These are phyloP conservation scores for Nineta flava DNA, from an alignment of 2,888 invertebrate genomes.

Conservation along the genomic window DNA sequence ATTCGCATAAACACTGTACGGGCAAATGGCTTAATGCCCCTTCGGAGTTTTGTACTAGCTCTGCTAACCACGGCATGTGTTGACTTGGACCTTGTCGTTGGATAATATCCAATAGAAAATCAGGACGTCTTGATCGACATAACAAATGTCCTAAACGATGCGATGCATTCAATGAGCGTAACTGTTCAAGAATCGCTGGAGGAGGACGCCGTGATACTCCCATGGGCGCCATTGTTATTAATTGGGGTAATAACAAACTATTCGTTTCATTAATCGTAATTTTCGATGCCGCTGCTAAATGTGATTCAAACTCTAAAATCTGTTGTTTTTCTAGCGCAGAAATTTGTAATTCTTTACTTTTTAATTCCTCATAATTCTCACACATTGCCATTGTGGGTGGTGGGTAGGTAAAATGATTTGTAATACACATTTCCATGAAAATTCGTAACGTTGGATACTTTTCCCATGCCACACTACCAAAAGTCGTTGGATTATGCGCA, in stretches of 20 bases:
- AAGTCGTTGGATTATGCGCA: conserved; percentile 80
- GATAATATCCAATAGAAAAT: conserved; percentile 83
- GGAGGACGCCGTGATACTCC: conserved; percentile 7
- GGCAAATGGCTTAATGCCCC: conserved; percentile 77
- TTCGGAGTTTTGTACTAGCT: conserved; percentile 82
- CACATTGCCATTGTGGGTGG: conserved; percentile 46
- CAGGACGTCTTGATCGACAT: conserved; percentile 78
- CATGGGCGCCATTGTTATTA: conserved; percentile 7
- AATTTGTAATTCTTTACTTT: conserved; percentile 49
- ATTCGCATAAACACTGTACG: conserved; percentile 95
- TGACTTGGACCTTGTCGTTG: conserved; percentile 51
- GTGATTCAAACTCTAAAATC: conserved; percentile 78
- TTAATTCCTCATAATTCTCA: conserved; percentile 40
- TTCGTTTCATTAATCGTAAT: conserved; percentile 79
- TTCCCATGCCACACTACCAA: conserved; percentile 77
- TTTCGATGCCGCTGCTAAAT: conserved; percentile 78
- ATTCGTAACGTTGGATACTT: conserved; percentile 80
- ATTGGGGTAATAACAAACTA: conserved; percentile 56
- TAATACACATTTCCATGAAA: conserved; percentile 94
- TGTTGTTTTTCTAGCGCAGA: conserved; percentile 55
- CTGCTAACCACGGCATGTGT: conserved; percentile 95
- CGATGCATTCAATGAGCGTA: conserved; percentile 59
- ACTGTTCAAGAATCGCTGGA: conserved; percentile 54
- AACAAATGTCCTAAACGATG: conserved; percentile 77
- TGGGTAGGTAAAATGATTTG: conserved; percentile 62